Base-by-base conservation (phyloP, 2,113 vertebrate species). In the Cranoglanis bouderius region DNA sequence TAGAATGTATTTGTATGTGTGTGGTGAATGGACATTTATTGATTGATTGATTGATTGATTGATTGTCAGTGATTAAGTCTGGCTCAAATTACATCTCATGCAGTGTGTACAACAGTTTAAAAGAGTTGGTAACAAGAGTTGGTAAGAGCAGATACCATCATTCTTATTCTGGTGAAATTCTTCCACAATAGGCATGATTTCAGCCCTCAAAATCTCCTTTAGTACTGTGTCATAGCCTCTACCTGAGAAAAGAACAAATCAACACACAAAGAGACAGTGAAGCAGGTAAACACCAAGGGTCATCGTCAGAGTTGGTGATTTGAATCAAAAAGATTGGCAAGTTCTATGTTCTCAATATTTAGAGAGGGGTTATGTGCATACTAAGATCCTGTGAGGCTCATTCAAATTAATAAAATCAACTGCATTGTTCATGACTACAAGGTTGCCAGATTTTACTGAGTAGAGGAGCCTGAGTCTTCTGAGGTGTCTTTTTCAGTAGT, bases 91-190 rank as follows among this genome's bases (percentile, higher is more conserved):
- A 38, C 14, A 55, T 35, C 4, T 3, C 77, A 51, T 49, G 46
- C 26, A 46, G 40, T 24, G n/a, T 35, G 26, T 49, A 49, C 26
- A 78, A 29, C 12, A 46, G 24, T 81, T 81, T 32, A 9, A 51
- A 53, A 57, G 18, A 57, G 13, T n/a, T 78, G 24, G 14, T 18
- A 53, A 80, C 14, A 75, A 38, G 12, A 40, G 74, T 26, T 46
- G 72, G 88, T 88, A 55, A 87, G 57, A 70, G 86, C n/a, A 43
- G 21, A 61, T 94, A 95, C 94, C 95, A 0, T 84, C 0, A 89
- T 95, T 93, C 70, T 26, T 65, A 65, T 89, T 91, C 21, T 75
- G 5, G 43, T 93, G 70, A 87, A 95, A 95, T 88, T 96, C 94
- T 4, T 92, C 6, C 43, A 86, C 85, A 4, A 95, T 29, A 2